phyloP scores from a whole-genome alignment of 2,888 invertebrate species.

The Pseudanteris insignis region DNA sequence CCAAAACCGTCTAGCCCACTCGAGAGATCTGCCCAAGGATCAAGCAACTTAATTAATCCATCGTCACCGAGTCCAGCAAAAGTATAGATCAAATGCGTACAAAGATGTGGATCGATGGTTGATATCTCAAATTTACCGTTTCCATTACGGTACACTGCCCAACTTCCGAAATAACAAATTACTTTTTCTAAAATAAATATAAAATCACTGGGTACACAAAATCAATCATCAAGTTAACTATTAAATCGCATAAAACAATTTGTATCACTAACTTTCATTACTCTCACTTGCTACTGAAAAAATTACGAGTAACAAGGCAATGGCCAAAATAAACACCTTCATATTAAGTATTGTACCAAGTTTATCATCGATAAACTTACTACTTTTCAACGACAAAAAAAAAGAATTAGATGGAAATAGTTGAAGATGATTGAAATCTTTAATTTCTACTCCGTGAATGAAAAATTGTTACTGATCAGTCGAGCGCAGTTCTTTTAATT shows the following conservation, averaged over 20 bases:
- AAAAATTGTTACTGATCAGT: too few species aligned
- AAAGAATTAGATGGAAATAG: too few species aligned
- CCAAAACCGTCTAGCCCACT: conserved; percentile 66
- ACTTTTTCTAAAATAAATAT: conserved; percentile 68
- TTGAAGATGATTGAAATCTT: too few species aligned
- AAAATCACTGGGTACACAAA: too few species aligned
- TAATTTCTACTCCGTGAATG: too few species aligned
- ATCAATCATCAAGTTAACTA: too few species aligned
- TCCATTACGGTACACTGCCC: conserved; percentile 76
- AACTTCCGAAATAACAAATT: conserved; percentile 80
- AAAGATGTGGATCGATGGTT: conserved; percentile 74
- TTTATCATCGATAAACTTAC: too few species aligned
- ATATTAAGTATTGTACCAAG: too few species aligned
- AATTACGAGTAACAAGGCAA: neutral
- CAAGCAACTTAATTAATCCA: conserved; percentile 70
- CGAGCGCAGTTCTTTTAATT: conserved; percentile 15
- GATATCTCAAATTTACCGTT: conserved; percentile 75
- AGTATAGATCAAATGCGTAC: conserved; percentile 79
- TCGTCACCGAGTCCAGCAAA: conserved; percentile 73
- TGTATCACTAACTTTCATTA: conserved; percentile 15
- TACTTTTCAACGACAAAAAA: too few species aligned
- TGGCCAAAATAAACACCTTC: conserved; percentile 2
- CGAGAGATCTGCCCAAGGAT: conserved; percentile 72
- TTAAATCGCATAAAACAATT: too few species aligned
- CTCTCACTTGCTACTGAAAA: neutral